These are phyloP conservation scores for Octodonta nipae DNA, from an alignment of 2,888 invertebrate genomes.

Conservation along the genomic window DNA sequence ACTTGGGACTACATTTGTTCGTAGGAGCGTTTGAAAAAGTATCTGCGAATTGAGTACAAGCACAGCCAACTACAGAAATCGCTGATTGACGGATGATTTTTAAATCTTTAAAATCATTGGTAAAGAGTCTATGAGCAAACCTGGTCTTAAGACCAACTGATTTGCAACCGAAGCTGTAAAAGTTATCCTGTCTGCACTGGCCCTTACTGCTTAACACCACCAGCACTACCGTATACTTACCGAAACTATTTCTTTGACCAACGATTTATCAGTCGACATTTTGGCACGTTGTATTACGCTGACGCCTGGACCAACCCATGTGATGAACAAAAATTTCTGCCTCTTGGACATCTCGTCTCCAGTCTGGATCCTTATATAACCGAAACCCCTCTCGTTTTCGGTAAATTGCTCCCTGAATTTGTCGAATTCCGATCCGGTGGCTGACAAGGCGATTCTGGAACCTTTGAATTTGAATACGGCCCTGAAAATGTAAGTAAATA, in stretches of 20 bases:
- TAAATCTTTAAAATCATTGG: no score
- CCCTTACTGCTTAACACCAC: no score
- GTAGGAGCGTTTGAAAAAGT: no score
- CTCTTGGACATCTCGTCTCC: slow-evolving; percentile 75
- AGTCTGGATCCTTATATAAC: slow-evolving; percentile 60
- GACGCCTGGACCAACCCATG: slow-evolving; percentile 64
- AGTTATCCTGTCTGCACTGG: no score
- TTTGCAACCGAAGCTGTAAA: no score
- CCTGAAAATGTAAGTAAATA: slow-evolving; percentile 36
- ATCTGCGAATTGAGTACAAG: no score
- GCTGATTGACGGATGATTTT: no score
- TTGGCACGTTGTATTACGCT: slow-evolving; percentile 66
- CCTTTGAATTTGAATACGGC: slow-evolving; percentile 66
- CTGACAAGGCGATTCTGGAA: slow-evolving; percentile 50
- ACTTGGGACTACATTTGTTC: no score
- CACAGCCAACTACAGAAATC: no score
- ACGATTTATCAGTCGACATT: slow-evolving; percentile 69
- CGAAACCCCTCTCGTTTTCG: slow-evolving; percentile 62
- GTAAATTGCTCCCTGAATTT: slow-evolving; percentile 55
- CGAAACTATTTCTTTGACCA: slow-evolving; percentile 61
- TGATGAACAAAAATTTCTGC: slow-evolving; percentile 64
- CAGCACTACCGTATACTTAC: slow-evolving; percentile 40
- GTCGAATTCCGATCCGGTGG: slow-evolving; percentile 54
- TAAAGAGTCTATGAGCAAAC: no score
- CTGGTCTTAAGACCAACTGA: no score